A percentile compares a stretch with the other conserved stretches of the same genome.
Evolutionary conservation across 2,797 vertebrate genomes (phyloP).

Genomic region (Mormyrus hasselquistii): DNA sequence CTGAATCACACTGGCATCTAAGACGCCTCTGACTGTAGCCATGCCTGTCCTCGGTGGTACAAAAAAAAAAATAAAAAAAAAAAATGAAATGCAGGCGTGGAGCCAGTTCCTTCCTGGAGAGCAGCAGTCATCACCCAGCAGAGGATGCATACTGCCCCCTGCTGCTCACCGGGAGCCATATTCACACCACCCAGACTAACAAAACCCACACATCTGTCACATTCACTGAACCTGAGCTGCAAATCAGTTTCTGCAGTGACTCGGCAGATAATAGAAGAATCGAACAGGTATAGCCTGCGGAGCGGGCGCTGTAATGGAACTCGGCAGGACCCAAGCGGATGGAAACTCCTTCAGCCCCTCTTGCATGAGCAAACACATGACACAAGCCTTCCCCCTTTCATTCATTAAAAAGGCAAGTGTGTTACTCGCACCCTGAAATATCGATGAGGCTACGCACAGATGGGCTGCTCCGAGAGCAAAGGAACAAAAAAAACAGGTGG

Average conservation of each 20-base stretch:
- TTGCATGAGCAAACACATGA: slow-evolving; percentile 7
- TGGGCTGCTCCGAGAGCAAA: background rate
- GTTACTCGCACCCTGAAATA: slow-evolving; percentile 8
- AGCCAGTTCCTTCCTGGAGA: background rate
- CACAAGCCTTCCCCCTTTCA: background rate
- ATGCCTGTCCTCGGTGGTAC: background rate
- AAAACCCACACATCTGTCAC: background rate
- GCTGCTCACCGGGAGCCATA: background rate
- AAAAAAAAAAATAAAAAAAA: background rate
- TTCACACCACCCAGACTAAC: background rate
- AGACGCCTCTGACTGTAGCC: background rate
- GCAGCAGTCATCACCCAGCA: background rate
- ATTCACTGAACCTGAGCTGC: background rate
- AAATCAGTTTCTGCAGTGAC: background rate
- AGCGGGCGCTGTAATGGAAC: background rate
- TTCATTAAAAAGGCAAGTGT: slow-evolving; percentile 8
- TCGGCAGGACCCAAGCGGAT: background rate
- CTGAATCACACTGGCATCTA: background rate
- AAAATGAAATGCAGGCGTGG: background rate
- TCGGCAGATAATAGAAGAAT: background rate
- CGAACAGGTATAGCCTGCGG: background rate
- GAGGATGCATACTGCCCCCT: slow-evolving; percentile 17
- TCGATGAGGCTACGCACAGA: background rate
- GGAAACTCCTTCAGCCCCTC: background rate
- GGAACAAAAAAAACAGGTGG: background rate